phyloP scores from a whole-genome alignment of 2,888 invertebrate genomes.

The Lycia hirtaria region DNA sequence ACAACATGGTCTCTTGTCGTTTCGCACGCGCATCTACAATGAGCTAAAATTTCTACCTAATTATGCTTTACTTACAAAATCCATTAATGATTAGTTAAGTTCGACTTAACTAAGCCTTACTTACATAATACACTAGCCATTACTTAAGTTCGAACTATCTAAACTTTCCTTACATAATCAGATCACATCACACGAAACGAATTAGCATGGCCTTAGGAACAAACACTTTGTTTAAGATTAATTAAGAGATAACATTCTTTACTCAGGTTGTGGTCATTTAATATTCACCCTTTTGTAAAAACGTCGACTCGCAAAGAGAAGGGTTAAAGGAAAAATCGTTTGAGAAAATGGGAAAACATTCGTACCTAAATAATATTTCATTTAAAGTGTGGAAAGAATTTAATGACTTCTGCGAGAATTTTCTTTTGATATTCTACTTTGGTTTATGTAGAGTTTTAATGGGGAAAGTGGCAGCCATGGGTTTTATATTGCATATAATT shows the following conservation, averaged over 20 bases:
- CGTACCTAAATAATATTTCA: slow-evolving; percentile 2
- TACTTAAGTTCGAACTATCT: neutral
- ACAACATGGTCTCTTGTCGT: no score
- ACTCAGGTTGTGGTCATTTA: slow-evolving; percentile 36
- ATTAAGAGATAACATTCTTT: slow-evolving; percentile 40
- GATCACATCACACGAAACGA: slow-evolving; percentile 30
- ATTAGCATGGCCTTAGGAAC: slow-evolving; percentile 27
- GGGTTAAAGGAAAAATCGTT: slow-evolving; percentile 24
- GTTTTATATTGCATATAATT: no score
- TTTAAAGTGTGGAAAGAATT: neutral
- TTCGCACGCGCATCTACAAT: no score
- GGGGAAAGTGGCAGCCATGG: neutral
- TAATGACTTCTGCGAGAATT: neutral
- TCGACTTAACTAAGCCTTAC: neutral
- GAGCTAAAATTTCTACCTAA: no score
- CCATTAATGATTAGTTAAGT: neutral
- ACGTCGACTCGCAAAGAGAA: slow-evolving; percentile 20
- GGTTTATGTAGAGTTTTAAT: neutral
- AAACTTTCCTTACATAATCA: slow-evolving; percentile 14
- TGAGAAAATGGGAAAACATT: slow-evolving; percentile 13
- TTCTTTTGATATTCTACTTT: neutral
- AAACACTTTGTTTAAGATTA: slow-evolving; percentile 39
- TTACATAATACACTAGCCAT: neutral
- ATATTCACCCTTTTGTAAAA: slow-evolving; percentile 41
- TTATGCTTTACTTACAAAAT: no score